Evolutionary conservation across 2,888 invertebrate genomes (phyloP).

Genomic region (Ectemnius continuus): DNA sequence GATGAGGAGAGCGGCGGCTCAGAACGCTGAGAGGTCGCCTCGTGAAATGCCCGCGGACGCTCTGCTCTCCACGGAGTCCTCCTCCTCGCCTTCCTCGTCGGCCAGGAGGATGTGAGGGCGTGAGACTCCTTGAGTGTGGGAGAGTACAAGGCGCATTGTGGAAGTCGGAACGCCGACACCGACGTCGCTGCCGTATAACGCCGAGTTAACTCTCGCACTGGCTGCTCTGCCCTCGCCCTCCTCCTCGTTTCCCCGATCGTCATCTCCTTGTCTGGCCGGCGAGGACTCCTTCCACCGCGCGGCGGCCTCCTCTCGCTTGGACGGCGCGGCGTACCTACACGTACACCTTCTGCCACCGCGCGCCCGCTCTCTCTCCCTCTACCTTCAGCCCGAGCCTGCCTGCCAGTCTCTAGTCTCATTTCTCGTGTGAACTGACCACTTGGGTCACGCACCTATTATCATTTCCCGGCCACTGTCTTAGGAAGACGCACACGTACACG

Average conservation of each 20-base stretch:
- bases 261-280: neutral
- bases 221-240: constrained; percentile 17
- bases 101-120: constrained; percentile 77
- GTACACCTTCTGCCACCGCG: too few relatives aligned
- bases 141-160: constrained; percentile 77
- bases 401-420: constrained; percentile 65
- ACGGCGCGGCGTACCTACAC: too few relatives aligned
- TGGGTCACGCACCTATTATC: constrained; percentile 78
- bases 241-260: constrained; percentile 16
- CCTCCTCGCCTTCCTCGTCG: constrained; percentile 55
- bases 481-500: neutral
- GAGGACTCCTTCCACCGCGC: neutral
- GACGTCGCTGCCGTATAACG: constrained; percentile 56
- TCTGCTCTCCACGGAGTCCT: constrained; percentile 48
- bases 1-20: constrained; percentile 2
- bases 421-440: constrained; percentile 79
- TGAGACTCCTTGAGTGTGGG: constrained; percentile 78
- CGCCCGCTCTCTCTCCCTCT: neutral
- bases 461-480: constrained; percentile 68
- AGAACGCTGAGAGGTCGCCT: constrained; percentile 52
- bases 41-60: constrained; percentile 62
- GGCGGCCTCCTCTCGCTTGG: neutral
- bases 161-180: constrained; percentile 65
- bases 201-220: constrained; percentile 16
- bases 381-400: constrained; percentile 10